Evolutionary conservation across 2,888 invertebrate species (phyloP).

Genomic region (Carpatolechia fugitivella): DNA sequence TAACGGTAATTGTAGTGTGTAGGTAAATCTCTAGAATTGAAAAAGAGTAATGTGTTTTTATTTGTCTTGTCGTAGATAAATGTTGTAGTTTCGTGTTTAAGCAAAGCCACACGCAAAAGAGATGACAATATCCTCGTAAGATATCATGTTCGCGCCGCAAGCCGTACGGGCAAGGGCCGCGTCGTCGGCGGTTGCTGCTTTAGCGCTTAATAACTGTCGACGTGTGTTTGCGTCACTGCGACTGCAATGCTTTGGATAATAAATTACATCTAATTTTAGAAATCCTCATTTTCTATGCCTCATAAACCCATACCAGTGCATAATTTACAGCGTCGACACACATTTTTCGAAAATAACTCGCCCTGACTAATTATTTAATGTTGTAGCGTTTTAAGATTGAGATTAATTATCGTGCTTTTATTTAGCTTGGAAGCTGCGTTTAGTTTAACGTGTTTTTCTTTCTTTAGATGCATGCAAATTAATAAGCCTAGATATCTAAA

Average conservation of each 20-base stretch:
- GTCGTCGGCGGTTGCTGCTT: constrained; percentile 31
- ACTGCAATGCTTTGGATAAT: constrained; percentile 67
- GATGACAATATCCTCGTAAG: constrained; percentile 48
- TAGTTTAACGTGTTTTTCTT: not conserved
- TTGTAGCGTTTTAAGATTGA: constrained; percentile 35
- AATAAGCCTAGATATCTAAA: too few relatives aligned
- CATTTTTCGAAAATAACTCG: constrained; percentile 57
- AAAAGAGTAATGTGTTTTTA: constrained; percentile 52
- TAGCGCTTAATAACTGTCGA: constrained; percentile 76
- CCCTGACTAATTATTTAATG: constrained; percentile 49
- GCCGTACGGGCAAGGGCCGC: not conserved
- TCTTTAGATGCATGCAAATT: too few relatives aligned
- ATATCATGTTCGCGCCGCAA: constrained; percentile 45
- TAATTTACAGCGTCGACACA: constrained; percentile 50
- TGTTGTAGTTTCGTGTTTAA: constrained; percentile 46
- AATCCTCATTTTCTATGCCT: constrained; percentile 67
- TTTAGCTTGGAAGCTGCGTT: not conserved
- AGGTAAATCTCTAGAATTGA: constrained; percentile 29
- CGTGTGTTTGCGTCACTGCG: constrained; percentile 70
- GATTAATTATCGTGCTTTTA: constrained; percentile 32
- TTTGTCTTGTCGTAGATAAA: constrained; percentile 58
- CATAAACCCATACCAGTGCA: constrained; percentile 37
- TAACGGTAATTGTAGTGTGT: constrained; percentile 16
- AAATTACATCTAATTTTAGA: constrained; percentile 76
- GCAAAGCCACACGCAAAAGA: constrained; percentile 48